phyloP scores from a whole-genome alignment of 2,797 vertebrate species.

The Neosalanx taihuensis region DNA sequence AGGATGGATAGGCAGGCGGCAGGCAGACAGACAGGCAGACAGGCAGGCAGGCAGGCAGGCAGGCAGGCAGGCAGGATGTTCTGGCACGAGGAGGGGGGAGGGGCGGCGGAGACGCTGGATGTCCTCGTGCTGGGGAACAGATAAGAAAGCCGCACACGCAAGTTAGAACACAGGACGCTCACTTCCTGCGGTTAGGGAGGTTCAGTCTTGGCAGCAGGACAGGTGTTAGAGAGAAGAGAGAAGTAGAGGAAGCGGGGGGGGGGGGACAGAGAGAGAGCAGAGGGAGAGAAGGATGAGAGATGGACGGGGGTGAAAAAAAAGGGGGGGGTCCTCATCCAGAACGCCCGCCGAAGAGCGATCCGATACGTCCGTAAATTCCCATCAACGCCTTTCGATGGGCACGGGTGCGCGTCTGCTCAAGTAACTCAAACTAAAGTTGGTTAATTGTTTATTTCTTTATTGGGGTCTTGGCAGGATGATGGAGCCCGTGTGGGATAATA shows the following conservation, averaged over 20 bases:
- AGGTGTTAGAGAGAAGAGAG: slow-evolving; percentile 64
- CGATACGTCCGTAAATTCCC: slow-evolving; percentile 78
- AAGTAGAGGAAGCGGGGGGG: slow-evolving; percentile 24
- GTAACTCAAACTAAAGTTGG: slow-evolving; percentile 6
- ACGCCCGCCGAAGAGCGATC: slow-evolving; percentile 83
- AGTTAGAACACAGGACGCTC: slow-evolving; percentile 89
- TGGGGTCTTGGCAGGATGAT: slow-evolving; percentile 70
- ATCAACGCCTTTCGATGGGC: slow-evolving; percentile 31
- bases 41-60: slow-evolving; percentile 63
- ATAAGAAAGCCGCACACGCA: slow-evolving; percentile 86
- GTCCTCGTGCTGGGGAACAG: slow-evolving; percentile 86
- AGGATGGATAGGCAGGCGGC: slow-evolving; percentile 20
- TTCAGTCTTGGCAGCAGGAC: slow-evolving; percentile 88
- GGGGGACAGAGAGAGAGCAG: slow-evolving; percentile 27
- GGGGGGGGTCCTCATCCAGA: slow-evolving; percentile 80
- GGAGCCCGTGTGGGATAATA: slow-evolving; percentile 55
- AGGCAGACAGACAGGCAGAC: no score
- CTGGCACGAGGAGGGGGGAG: slow-evolving; percentile 71
- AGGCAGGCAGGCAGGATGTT: no score
- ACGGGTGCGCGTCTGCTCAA: slow-evolving; percentile 12
- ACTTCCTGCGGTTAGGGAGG: slow-evolving; percentile 83
- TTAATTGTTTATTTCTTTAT: slow-evolving; percentile 39
- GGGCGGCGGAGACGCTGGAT: slow-evolving; percentile 89
- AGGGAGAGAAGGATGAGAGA: slow-evolving; percentile 11
- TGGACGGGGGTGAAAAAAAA: neutral